Conservation (phyloP, 1,140 invertebrate species). For the Hestina assimilis region DNA sequence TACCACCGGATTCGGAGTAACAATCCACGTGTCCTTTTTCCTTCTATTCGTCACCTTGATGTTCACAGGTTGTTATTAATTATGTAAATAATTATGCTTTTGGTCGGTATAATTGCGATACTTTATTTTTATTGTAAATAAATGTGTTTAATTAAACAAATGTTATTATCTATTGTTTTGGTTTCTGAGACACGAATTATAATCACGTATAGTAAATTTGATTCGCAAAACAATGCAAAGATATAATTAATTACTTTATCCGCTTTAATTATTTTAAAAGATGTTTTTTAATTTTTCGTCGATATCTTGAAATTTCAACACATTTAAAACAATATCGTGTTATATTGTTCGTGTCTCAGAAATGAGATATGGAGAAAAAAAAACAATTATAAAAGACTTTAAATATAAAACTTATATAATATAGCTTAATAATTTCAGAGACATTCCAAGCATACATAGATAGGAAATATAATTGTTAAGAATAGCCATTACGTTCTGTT, state of each 20-base stretch:
- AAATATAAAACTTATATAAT: background rate
- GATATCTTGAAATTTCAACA: too few relatives aligned
- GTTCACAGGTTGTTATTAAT: slow-evolving; percentile 21
- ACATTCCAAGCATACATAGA: background rate
- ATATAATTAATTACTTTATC: too few relatives aligned
- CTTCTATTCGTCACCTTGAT: slow-evolving; percentile 30
- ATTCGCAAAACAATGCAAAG: too few relatives aligned
- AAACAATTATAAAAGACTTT: background rate
- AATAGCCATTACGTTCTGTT: too few relatives aligned
- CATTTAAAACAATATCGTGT: too few relatives aligned
- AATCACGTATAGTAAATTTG: too few relatives aligned
- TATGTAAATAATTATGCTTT: background rate
- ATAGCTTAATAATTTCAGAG: background rate
- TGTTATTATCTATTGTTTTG: background rate
- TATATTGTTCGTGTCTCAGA: background rate
- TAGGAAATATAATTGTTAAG: background rate
- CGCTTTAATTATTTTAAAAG: too few relatives aligned
- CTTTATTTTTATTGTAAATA: slow-evolving; percentile 12
- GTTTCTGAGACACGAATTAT: background rate
- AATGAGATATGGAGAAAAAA: background rate
- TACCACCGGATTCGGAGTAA: slow-evolving; percentile 38
- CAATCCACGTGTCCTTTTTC: slow-evolving; percentile 28
- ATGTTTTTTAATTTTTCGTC: too few relatives aligned
- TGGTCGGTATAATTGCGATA: background rate
- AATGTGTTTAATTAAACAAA: slow-evolving; percentile 7